Conservation (phyloP, 1,140 invertebrate genomes). For the Sesamia nonagrioides region DNA sequence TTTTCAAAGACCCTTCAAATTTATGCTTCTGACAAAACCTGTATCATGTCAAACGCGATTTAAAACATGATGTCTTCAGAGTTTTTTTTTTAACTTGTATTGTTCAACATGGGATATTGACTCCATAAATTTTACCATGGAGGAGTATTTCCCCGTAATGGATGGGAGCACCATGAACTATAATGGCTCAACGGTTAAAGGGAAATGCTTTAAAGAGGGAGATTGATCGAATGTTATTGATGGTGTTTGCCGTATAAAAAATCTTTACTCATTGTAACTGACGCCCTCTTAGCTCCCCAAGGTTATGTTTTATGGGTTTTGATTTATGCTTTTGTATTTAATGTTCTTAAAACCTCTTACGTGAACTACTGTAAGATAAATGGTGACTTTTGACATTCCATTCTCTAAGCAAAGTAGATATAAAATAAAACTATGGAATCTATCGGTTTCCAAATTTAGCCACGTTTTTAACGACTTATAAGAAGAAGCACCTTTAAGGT, state of each 20-base stretch:
- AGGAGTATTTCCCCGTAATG: slow-evolving; percentile 28
- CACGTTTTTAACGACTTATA: too few species aligned
- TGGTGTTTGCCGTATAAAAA: neutral
- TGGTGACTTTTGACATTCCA: too few species aligned
- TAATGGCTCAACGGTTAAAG: slow-evolving; percentile 37
- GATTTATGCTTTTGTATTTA: neutral
- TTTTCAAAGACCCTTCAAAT: neutral
- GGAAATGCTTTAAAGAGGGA: slow-evolving; percentile 28
- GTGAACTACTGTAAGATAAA: too few species aligned
- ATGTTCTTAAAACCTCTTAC: too few species aligned
- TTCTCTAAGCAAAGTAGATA: too few species aligned
- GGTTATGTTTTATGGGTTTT: neutral
- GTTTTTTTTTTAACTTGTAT: slow-evolving; percentile 34
- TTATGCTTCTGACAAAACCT: slow-evolving; percentile 7
- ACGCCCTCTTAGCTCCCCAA: neutral
- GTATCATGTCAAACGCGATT: slow-evolving; percentile 1
- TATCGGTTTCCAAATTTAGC: too few species aligned
- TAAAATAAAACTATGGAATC: too few species aligned
- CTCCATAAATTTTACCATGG: slow-evolving; percentile 34
- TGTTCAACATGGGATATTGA: slow-evolving; percentile 46
- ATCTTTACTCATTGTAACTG: slow-evolving; percentile 8
- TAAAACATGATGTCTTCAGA: slow-evolving; percentile 45
- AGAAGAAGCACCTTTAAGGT: too few species aligned
- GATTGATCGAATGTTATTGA: slow-evolving; percentile 26
- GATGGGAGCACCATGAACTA: slow-evolving; percentile 42